A percentile compares a stretch with the other conserved stretches of the same genome.
phyloP scores from a whole-genome alignment of 2,113 vertebrate species.

The Sinosuthora webbiana region DNA sequence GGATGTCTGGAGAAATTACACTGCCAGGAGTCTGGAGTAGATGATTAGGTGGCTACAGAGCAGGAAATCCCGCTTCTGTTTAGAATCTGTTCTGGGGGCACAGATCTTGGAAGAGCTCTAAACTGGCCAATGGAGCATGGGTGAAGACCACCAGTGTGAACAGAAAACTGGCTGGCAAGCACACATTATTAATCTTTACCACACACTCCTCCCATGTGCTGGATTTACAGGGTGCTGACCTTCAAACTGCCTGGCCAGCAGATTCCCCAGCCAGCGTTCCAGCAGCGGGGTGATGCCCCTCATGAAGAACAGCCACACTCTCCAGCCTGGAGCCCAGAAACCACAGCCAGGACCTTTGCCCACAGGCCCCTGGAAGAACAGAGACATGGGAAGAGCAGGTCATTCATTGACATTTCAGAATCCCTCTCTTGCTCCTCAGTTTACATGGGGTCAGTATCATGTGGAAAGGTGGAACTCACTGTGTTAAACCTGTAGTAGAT shows the following conservation, averaged over 20 bases:
- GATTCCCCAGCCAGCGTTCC: slow-evolving; percentile 97
- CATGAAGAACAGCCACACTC: slow-evolving; percentile 99
- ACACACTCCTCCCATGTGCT: neutral
- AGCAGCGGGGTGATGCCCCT: slow-evolving; percentile 95
- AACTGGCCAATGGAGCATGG: accelerated
- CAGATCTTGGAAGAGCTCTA: neutral
- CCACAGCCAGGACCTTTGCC: slow-evolving; percentile 98
- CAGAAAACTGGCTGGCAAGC: neutral
- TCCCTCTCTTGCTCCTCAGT: no score
- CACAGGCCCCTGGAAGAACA: slow-evolving; percentile 86
- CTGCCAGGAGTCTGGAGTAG: neutral
- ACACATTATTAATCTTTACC: neutral
- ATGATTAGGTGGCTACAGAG: neutral
- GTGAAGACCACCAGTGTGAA: neutral
- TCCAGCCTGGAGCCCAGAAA: slow-evolving; percentile 98
- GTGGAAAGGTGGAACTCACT: slow-evolving; percentile 70
- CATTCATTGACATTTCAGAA: neutral
- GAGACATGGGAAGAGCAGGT: neutral
- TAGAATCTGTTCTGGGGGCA: neutral
- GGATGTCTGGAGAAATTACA: neutral
- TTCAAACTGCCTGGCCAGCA: slow-evolving; percentile 98
- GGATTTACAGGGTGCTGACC: slow-evolving; percentile 72
- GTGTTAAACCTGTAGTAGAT: slow-evolving; percentile 99
- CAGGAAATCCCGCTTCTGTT: neutral
- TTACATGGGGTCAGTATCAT: accelerated